Conservation (phyloP, 2,888 invertebrate species). For the Teinopalpus imperialis region DNA sequence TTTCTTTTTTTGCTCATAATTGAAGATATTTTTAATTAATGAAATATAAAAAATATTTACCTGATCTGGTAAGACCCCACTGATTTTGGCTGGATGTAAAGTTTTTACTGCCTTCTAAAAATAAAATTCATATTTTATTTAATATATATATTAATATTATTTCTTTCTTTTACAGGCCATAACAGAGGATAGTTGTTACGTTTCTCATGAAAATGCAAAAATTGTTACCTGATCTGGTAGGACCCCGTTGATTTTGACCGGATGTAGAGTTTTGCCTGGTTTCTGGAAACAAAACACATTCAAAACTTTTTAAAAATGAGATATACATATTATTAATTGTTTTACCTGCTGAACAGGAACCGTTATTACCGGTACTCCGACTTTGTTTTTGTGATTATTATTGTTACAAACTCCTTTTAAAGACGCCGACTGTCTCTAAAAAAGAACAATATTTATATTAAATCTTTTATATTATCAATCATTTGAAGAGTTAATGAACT, state of each 20-base stretch:
- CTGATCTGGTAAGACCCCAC: slow-evolving; percentile 44
- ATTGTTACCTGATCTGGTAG: too few species aligned
- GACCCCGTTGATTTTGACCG: too few species aligned
- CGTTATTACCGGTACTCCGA: slow-evolving; percentile 38
- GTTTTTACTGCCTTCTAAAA: slow-evolving; percentile 33
- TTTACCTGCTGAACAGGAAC: slow-evolving; percentile 43
- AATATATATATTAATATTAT: background rate
- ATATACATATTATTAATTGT: background rate
- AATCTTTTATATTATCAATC: background rate
- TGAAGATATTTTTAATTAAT: too few species aligned
- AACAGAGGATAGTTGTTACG: too few species aligned
- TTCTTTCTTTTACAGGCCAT: too few species aligned
- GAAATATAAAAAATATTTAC: too few species aligned
- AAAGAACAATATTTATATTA: background rate
- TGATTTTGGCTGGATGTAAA: slow-evolving; percentile 28
- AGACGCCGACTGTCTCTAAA: slow-evolving; percentile 43
- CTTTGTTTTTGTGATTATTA: slow-evolving; percentile 33
- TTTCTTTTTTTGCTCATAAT: too few species aligned
- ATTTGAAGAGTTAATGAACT: too few species aligned
- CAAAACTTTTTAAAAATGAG: too few species aligned
- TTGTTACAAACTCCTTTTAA: slow-evolving; percentile 32
- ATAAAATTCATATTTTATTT: slow-evolving; percentile 3
- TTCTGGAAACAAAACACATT: too few species aligned
- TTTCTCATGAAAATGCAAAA: too few species aligned
- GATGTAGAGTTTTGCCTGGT: too few species aligned